phyloP scores from a whole-genome alignment of 1,140 invertebrate species.

The Zaprionus capensis region DNA sequence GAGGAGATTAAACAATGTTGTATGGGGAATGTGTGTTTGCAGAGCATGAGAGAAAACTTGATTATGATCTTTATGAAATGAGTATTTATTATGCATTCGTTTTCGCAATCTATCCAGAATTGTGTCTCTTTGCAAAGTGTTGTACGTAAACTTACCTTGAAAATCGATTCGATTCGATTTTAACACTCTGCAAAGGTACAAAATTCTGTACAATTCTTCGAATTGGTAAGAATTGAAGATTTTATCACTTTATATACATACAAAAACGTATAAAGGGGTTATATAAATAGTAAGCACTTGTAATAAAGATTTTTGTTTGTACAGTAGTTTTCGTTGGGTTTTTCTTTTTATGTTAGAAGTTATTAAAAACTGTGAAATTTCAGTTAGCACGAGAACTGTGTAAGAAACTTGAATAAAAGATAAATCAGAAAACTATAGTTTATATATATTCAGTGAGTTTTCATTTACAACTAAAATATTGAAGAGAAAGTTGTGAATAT shows the following conservation, averaged over 20 bases:
- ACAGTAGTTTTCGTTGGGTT: conserved; percentile 39
- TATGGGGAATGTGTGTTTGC: conserved; percentile 38
- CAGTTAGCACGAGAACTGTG: conserved; percentile 62
- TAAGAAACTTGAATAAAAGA: conserved; percentile 42
- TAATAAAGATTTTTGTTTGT: conserved; percentile 35
- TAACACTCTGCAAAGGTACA: conserved; percentile 53
- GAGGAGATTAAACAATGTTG: conserved; percentile 44
- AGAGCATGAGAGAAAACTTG: conserved; percentile 33
- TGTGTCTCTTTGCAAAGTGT: conserved; percentile 61
- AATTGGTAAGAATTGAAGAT: neutral
- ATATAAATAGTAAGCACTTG: conserved; percentile 29
- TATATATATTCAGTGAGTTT: conserved; percentile 36
- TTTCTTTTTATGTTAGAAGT: conserved; percentile 20
- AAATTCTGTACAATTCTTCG: conserved; percentile 50
- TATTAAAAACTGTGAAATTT: conserved; percentile 53
- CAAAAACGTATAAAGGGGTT: conserved; percentile 68
- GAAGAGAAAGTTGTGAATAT: conserved; percentile 34
- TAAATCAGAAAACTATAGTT: conserved; percentile 30
- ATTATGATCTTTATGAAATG: conserved; percentile 62
- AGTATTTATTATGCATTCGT: conserved; percentile 30
- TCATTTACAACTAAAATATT: conserved; percentile 50
- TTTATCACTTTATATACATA: conserved; percentile 56
- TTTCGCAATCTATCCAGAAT: conserved; percentile 37
- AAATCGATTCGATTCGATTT: conserved; percentile 6
- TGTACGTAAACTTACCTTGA: conserved; percentile 48